Evolutionary conservation across 2,888 invertebrate species (phyloP).

Genomic region (Cabera pusaria): DNA sequence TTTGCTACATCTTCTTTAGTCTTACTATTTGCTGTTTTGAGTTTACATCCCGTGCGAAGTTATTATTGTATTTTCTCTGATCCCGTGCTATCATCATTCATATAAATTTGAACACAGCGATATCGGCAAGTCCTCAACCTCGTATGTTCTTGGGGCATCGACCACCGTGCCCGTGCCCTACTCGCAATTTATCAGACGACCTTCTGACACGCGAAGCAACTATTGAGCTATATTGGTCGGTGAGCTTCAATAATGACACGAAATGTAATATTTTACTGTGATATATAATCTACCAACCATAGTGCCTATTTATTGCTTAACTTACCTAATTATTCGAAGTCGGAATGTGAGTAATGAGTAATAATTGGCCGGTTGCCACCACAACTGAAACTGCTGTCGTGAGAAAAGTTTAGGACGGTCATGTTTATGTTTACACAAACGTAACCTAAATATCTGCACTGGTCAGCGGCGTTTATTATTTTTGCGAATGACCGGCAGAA

Average conservation of each 20-base stretch:
- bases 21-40: no score
- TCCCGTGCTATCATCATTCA: no score
- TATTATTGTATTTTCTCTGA: no score
- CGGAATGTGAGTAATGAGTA: conserved; percentile 27
- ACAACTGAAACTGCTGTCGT: conserved; percentile 46
- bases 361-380: conserved; percentile 47
- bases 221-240: conserved; percentile 22
- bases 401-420: conserved; percentile 50
- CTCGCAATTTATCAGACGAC: conserved; percentile 36
- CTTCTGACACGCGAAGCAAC: conserved; percentile 42
- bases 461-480: conserved; percentile 11
- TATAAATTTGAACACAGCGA: conserved; percentile 7
- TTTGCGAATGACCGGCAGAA: conserved; percentile 8
- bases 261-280: conserved; percentile 14
- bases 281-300: no score
- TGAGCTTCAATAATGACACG: conserved; percentile 22
- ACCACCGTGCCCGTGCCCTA: conserved; percentile 35
- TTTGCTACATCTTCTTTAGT: no score
- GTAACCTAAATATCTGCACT: conserved; percentile 53
- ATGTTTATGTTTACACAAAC: conserved; percentile 60
- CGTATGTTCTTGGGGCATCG: conserved; percentile 16
- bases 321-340: conserved; percentile 23
- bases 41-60: no score
- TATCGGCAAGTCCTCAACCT: conserved; percentile 3
- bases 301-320: conserved; percentile 18